phyloP scores from a whole-genome alignment of 2,113 vertebrate genomes.

The Notothenia rossii region DNA sequence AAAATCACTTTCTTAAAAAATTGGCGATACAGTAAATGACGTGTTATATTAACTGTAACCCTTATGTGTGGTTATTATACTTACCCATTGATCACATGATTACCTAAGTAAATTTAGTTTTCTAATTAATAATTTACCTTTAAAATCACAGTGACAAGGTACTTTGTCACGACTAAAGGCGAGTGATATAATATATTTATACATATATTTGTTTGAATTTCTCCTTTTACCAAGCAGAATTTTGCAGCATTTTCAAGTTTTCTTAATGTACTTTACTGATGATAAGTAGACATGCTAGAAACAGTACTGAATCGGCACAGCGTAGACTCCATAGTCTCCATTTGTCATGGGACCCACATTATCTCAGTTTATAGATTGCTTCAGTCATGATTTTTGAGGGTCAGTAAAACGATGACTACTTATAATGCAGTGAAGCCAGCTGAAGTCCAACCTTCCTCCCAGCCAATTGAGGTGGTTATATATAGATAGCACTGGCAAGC shows the following conservation, averaged over 20 bases:
- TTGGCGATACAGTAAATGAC: neutral
- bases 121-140: neutral
- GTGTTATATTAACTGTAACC: neutral
- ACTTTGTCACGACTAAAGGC: neutral
- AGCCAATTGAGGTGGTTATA: conserved; percentile 76
- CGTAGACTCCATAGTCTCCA: neutral
- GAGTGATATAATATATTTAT: neutral
- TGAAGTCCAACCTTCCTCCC: conserved; percentile 62
- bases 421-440: conserved; percentile 71
- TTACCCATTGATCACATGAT: no score
- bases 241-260: neutral
- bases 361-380: neutral
- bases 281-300: neutral
- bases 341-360: neutral
- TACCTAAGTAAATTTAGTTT: neutral
- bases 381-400: neutral
- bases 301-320: neutral
- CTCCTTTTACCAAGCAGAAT: neutral
- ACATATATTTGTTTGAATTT: no score
- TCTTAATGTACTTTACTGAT: neutral
- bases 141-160: neutral
- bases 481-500: conserved; percentile 75
- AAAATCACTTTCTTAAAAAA: neutral
- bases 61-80: no score
- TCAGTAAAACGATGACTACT: conserved; percentile 46